phyloP scores from a whole-genome alignment of 2,888 invertebrate genomes.

The Theretra japonica region DNA sequence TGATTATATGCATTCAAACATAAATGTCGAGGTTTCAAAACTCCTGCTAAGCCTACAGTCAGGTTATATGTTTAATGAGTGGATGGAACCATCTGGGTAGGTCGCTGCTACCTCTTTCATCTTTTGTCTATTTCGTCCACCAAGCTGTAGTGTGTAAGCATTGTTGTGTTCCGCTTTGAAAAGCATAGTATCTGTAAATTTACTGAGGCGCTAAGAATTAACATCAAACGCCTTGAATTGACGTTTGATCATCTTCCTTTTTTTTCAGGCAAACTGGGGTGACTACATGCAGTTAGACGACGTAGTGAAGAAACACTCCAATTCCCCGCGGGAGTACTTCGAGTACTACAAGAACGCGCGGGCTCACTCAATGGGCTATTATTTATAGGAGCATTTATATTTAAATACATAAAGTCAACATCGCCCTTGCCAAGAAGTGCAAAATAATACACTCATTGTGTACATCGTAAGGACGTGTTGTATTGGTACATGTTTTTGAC shows the following conservation, averaged over 20 bases:
- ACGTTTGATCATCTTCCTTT: background rate
- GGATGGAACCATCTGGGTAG: too few relatives aligned
- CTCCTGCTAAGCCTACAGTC: too few relatives aligned
- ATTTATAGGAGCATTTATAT: slow-evolving; percentile 53
- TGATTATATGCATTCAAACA: too few relatives aligned
- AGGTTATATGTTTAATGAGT: too few relatives aligned
- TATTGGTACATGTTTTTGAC: background rate
- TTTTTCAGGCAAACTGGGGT: slow-evolving; percentile 76
- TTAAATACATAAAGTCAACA: background rate
- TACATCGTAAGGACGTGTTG: background rate
- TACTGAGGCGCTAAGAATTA: too few relatives aligned
- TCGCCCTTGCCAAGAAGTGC: background rate
- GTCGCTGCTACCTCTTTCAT: too few relatives aligned
- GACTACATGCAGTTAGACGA: slow-evolving; percentile 78
- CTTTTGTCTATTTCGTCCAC: too few relatives aligned
- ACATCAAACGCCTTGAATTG: background rate
- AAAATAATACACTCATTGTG: background rate
- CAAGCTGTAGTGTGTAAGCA: too few relatives aligned
- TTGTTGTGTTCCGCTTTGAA: too few relatives aligned
- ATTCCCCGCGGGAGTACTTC: slow-evolving; percentile 69
- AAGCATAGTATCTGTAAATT: too few relatives aligned
- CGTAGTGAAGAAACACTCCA: slow-evolving; percentile 71
- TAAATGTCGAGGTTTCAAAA: too few relatives aligned
- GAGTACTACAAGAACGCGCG: slow-evolving; percentile 77
- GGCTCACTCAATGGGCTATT: slow-evolving; percentile 75